Base-by-base conservation (phyloP, 2,113 vertebrate species). In the Corythaeola cristata region DNA sequence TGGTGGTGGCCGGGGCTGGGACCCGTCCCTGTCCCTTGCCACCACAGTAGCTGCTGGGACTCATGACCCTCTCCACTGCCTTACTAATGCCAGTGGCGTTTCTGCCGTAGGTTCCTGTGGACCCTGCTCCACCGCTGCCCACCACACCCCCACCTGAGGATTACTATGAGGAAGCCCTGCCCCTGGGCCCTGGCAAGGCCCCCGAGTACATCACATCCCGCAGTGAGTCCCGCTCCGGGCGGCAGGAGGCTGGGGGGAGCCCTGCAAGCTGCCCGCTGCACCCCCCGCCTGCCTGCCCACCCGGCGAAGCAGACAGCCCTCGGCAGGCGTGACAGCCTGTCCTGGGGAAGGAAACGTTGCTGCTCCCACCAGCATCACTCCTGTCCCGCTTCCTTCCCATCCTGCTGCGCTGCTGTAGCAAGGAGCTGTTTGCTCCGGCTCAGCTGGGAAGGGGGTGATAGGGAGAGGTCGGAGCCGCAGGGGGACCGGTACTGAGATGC, bases 141-240 rank as follows among this genome's bases (percentile, higher is more conserved):
- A 98, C 98, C 89, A 99, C 99, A 16, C 98, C 99, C 16, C 98
- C 99, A 0, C 99, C 99, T 4, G 99, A 99, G 96, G 99, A 99
- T 97, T 99, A 99, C 97, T 99, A 99, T 20, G 99, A 99, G 96
- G 99, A 99, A 93, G 99, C 99, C 4, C 99, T 99, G 90, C 99
- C 99, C 22, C 98, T 99, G n/a, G 98, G 99, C 22, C 99, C 99
- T 0, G 99, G 99, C 84, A 99, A 99, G 76, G 95, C 97, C 6
- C 99, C 99, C 0, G 99, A 99, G 96, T 99, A 99, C 93, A 99
- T 99, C 95, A 99, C 98, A 74, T 99, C 98, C 89, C 98, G 97
- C 96, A 98, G 99, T 99, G 97, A 98, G 99, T 97, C 68, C 88
- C 2, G 18, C 44, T 73, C 79, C 5, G 1, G 56, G 47, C 1